These are phyloP conservation scores for Heliconius himera DNA, from an alignment of 1,140 invertebrate species.

Conservation along the genomic window DNA sequence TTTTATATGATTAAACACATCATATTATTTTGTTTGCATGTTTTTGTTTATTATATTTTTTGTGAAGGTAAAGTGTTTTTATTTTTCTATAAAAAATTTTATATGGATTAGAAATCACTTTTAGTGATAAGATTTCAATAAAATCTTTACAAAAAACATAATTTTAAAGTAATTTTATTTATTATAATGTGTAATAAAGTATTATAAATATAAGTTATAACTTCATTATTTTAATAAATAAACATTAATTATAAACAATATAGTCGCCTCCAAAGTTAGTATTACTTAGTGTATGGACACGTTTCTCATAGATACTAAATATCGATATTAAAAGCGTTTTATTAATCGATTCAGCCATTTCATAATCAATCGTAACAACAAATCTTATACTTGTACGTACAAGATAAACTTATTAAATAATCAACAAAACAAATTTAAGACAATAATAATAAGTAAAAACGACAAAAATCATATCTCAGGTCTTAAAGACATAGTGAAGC, in stretches of 20 bases:
- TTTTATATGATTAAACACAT: too few species aligned
- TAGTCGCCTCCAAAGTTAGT: neutral
- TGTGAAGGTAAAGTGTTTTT: too few species aligned
- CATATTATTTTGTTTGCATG: too few species aligned
- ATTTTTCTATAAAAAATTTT: too few species aligned
- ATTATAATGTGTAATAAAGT: too few species aligned
- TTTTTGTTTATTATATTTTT: too few species aligned
- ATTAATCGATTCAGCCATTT: neutral
- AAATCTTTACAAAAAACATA: too few species aligned
- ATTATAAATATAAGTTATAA: neutral
- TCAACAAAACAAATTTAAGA: constrained; percentile 5
- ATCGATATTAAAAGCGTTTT: neutral
- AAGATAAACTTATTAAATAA: constrained; percentile 12
- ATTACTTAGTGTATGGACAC: neutral
- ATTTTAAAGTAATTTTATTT: too few species aligned
- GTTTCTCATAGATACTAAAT: neutral
- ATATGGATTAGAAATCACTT: too few species aligned
- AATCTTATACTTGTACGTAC: constrained; percentile 1
- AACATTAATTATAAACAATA: neutral
- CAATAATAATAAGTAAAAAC: neutral
- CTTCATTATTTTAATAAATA: neutral
- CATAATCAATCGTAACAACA: neutral
- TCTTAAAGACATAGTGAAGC: too few species aligned
- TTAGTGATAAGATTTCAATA: too few species aligned
- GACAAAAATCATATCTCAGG: neutral